Conservation (phyloP, 1,140 invertebrate species). For the Melipona quadrifasciata region DNA sequence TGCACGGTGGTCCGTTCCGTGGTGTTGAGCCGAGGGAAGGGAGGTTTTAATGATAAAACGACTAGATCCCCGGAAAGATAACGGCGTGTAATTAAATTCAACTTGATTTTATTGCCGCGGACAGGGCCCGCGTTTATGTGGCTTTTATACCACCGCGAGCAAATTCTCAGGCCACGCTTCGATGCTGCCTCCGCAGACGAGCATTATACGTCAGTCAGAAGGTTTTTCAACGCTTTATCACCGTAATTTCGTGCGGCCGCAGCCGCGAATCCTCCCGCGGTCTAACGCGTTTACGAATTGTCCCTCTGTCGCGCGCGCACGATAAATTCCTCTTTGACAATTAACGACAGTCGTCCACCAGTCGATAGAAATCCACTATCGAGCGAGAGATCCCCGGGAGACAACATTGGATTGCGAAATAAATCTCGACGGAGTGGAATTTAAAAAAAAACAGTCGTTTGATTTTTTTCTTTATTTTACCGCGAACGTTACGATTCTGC, state of each 20-base stretch:
- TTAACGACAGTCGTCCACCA: not conserved
- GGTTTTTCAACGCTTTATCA: conserved; percentile 69
- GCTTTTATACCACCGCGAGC: conserved; percentile 75
- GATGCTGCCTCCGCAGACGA: conserved; percentile 61
- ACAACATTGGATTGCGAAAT: no score
- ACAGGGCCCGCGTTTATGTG: conserved; percentile 69
- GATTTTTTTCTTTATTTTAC: no score
- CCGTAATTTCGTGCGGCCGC: conserved; percentile 51
- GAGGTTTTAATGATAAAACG: conserved; percentile 71
- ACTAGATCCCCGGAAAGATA: conserved; percentile 75
- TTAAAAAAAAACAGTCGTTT: no score
- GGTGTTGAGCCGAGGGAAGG: not conserved
- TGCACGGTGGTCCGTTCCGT: not conserved
- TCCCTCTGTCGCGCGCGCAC: not conserved
- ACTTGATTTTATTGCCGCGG: conserved; percentile 76
- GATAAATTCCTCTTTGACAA: conserved; percentile 1
- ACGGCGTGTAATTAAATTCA: conserved; percentile 77
- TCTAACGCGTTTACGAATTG: not conserved
- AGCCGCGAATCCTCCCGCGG: conserved; percentile 39
- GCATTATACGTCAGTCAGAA: conserved; percentile 59
- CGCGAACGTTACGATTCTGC: no score
- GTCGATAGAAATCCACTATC: not conserved
- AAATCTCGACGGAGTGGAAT: no score
- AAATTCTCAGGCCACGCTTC: conserved; percentile 72
- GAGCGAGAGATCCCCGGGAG: no score